Percentiles rank a stretch among this genome's conserved stretches.
phyloP scores from a whole-genome alignment of 2,113 vertebrate species.

The Gambusia affinis region DNA sequence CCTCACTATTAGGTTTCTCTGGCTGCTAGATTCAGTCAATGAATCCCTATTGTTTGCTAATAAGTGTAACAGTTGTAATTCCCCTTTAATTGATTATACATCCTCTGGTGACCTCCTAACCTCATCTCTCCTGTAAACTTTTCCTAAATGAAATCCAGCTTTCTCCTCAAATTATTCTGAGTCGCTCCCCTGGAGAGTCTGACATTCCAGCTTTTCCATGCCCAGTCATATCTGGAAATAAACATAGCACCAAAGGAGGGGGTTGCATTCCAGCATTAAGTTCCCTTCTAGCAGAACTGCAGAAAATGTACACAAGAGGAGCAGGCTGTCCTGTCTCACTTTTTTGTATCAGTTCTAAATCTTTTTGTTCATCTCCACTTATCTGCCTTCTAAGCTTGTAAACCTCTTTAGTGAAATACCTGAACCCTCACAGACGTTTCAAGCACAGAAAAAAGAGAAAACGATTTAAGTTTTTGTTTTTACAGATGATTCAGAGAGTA shows the following conservation, averaged over 20 bases:
- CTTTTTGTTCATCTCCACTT: neutral
- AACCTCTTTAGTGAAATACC: no score
- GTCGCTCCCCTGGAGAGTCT: conserved; percentile 68
- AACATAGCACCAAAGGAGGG: conserved; percentile 56
- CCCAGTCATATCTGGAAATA: conserved; percentile 55
- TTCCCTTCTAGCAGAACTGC: conserved; percentile 37
- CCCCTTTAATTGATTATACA: conserved; percentile 72
- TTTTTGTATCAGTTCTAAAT: neutral
- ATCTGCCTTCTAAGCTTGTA: neutral
- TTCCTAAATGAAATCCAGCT: conserved; percentile 69
- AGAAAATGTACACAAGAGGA: conserved; percentile 19
- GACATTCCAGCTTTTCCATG: conserved; percentile 62
- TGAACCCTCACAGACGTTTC: no score
- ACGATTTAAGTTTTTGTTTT: no score
- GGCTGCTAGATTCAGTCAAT: conserved; percentile 51
- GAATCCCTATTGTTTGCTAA: conserved; percentile 57
- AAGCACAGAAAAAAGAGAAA: no score
- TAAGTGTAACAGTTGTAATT: conserved; percentile 69
- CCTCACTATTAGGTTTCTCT: conserved; percentile 16
- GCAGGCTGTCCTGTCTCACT: neutral
- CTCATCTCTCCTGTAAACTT: conserved; percentile 60
- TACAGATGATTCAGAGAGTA: no score
- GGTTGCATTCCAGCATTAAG: conserved; percentile 37
- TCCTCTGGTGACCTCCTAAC: conserved; percentile 58
- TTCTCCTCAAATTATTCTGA: conserved; percentile 71